Percentiles rank a stretch among this genome's conserved stretches.
phyloP scores from a whole-genome alignment of 1,140 invertebrate genomes.

The Aporrectodea caliginosa region DNA sequence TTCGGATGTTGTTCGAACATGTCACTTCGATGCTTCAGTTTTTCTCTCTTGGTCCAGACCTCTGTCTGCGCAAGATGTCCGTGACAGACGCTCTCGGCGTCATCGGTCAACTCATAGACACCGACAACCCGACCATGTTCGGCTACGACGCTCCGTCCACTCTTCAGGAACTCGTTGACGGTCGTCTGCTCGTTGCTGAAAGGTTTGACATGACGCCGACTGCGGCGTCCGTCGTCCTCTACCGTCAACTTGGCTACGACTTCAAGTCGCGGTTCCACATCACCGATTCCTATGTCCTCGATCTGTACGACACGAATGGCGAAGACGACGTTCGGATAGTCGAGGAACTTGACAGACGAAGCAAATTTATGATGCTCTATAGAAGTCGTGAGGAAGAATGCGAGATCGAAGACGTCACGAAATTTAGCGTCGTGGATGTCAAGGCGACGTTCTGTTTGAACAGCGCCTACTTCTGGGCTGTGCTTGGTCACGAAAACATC shows the following conservation, averaged over 20 bases:
- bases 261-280: background rate
- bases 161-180: background rate
- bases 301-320: background rate
- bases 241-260: background rate
- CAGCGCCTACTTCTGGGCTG: background rate
- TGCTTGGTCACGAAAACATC: background rate
- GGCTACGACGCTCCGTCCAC: background rate
- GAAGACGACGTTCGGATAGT: background rate
- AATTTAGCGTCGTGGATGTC: background rate
- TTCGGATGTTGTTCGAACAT: background rate
- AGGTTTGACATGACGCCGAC: background rate
- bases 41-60: background rate
- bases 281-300: background rate
- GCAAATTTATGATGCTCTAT: background rate
- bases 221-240: background rate
- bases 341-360: background rate
- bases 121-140: background rate
- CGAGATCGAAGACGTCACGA: background rate
- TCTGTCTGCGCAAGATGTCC: background rate
- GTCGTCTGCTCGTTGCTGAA: background rate
- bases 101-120: background rate
- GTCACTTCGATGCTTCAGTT: background rate
- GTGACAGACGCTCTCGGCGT: background rate
- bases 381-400: background rate
- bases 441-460: background rate